phyloP scores from a whole-genome alignment of 2,797 vertebrate species.

The Rhynchotus rufescens region DNA sequence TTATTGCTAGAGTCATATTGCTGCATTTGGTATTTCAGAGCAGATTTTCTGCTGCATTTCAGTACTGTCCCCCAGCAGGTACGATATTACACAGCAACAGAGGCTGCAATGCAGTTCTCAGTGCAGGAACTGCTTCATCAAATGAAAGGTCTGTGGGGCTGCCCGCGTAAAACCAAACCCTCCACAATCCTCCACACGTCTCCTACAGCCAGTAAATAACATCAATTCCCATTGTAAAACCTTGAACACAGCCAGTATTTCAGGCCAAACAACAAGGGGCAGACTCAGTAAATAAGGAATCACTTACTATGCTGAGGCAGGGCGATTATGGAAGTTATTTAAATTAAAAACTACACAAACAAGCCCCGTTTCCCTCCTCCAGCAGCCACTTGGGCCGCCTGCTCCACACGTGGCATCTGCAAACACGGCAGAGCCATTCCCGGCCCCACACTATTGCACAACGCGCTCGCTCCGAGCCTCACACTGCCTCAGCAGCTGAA shows the following conservation, averaged over 20 bases:
- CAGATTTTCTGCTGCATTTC: neutral
- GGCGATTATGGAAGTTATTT: constrained; percentile 14
- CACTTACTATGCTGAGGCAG: neutral
- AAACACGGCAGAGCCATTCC: neutral
- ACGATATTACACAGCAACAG: neutral
- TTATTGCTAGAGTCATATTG: neutral
- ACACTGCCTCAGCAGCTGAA: constrained; percentile 27
- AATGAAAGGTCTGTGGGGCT: neutral
- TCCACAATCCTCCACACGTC: neutral
- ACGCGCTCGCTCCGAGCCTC: constrained; percentile 22
- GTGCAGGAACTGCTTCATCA: neutral
- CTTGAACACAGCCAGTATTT: constrained; percentile 12
- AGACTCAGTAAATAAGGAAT: constrained; percentile 8
- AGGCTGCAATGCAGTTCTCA: neutral
- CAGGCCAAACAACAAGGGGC: neutral
- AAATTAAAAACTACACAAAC: constrained; percentile 53
- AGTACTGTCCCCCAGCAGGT: neutral
- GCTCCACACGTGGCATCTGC: neutral
- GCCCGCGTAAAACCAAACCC: neutral
- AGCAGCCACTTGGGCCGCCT: neutral
- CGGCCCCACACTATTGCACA: neutral
- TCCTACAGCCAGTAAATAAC: neutral
- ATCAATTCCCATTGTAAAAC: constrained; percentile 13
- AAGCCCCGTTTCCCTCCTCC: neutral
- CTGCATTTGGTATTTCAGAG: neutral